Base-by-base conservation (phyloP, 2,797 vertebrate species). In the Myripristis murdjan region DNA sequence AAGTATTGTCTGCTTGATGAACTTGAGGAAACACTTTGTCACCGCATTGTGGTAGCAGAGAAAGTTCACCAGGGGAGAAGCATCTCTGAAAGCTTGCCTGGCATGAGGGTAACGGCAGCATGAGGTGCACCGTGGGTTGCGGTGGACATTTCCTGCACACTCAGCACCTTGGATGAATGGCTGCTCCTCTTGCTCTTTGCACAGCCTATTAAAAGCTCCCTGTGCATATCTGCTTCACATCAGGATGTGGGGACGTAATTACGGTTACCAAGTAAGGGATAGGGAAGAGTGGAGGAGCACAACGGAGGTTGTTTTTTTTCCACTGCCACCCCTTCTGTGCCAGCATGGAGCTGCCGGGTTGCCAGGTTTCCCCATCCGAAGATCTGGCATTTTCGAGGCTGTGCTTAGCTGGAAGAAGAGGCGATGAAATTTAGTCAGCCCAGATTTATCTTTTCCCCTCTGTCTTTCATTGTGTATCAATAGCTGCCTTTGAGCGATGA, bases 201-300 rank as follows among this genome's bases (percentile, higher is more conserved):
- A 39, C 37, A 64, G 76, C 71, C 81, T 87, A 77, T 90, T 89
- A 87, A 86, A 85, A 58, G 31, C 78, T 75, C 57, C 75, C 33
- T 66, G 65, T 81, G 73, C 56, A 66, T 69, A 81, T 82, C 77
- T 87, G 88, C 86, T 74, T 77, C 66, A 56, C 75, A 84, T 87
- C 84, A 86, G 81, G 83, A 83, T 82, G 86, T 82, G 84, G 69
- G 73, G 73, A 70, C 68, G 49, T 87, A 91, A 89, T 89, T 89
- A 91, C 53, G 41, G 75, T 81, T 70, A 68, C 78, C 68, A 69
- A 75, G 71, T 51, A 75, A 81, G 77, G 64, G 72, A 77, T 55
- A 37, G 47, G 44, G 64, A 84, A 75, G 62, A 80, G 69, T 60
- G 22, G 54, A 78, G 72, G 63, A 82, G 47, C 65, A 68, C 70